phyloP scores from a whole-genome alignment of 2,888 invertebrate species.

The Parasteatoda lunata region DNA sequence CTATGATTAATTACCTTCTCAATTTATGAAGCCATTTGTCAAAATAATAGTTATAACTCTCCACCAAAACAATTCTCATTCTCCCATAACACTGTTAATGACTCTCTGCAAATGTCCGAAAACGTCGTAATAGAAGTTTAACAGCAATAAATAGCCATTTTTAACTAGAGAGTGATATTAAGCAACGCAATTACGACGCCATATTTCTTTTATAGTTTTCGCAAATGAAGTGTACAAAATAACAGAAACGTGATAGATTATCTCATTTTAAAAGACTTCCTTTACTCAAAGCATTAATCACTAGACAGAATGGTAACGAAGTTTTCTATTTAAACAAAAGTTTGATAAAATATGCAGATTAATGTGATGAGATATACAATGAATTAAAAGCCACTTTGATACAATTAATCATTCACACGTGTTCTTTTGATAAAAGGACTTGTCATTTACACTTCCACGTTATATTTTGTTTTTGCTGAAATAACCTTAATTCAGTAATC shows the following conservation, averaged over 20 bases:
- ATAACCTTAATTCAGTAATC: no score
- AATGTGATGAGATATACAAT: no score
- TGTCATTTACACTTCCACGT: no score
- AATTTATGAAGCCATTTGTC: background rate
- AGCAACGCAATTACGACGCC: background rate
- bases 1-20: background rate
- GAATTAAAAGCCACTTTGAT: no score
- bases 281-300: background rate
- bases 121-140: background rate
- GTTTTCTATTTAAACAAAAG: background rate
- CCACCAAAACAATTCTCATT: background rate
- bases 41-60: background rate
- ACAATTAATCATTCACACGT: no score
- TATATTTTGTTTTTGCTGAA: no score
- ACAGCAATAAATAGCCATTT: background rate
- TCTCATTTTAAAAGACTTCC: background rate
- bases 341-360: no score
- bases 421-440: no score
- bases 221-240: background rate
- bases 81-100: background rate
- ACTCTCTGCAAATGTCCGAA: background rate
- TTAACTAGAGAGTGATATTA: background rate
- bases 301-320: background rate
- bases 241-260: background rate
- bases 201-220: background rate